Percentiles rank a stretch among this genome's conserved stretches.
These are phyloP conservation scores for Caenorhabditis afra DNA, from an alignment of 2,888 invertebrate genomes.

Conservation along the genomic window DNA sequence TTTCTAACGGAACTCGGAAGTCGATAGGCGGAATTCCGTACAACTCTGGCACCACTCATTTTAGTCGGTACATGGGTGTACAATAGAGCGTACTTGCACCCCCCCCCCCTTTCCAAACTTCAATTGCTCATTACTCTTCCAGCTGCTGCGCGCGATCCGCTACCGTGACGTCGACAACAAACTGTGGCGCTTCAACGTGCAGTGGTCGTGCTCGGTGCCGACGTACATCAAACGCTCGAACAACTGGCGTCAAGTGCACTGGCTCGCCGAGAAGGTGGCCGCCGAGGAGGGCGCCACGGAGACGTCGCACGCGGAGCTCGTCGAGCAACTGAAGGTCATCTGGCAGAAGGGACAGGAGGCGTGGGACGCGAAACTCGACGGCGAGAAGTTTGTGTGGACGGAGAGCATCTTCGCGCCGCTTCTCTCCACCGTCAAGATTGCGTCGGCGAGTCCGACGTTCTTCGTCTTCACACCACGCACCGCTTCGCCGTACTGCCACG, in stretches of 20 bases:
- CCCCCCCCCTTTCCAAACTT: no score
- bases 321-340: constrained; percentile 57
- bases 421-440: constrained; percentile 57
- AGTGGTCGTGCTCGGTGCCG: constrained; percentile 79
- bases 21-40: no score
- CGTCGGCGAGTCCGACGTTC: constrained; percentile 64
- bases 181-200: constrained; percentile 75
- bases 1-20: no score
- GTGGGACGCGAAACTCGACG: constrained; percentile 73
- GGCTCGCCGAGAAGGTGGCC: constrained; percentile 77
- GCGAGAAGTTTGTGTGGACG: constrained; percentile 72
- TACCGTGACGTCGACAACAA: constrained; percentile 72
- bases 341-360: constrained; percentile 72
- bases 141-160: constrained; percentile 67
- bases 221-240: constrained; percentile 77
- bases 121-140: no score
- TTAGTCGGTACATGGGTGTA: no score
- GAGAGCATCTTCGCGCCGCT: constrained; percentile 64
- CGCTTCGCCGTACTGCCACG: constrained; percentile 68
- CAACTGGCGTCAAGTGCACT: constrained; percentile 80
- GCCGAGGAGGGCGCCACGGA: constrained; percentile 66
- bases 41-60: no score
- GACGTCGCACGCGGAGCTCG: constrained; percentile 58
- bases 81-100: no score
- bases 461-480: constrained; percentile 72